Base-by-base conservation (phyloP, 2,888 invertebrate species). In the Sminthurinus aureus region DNA sequence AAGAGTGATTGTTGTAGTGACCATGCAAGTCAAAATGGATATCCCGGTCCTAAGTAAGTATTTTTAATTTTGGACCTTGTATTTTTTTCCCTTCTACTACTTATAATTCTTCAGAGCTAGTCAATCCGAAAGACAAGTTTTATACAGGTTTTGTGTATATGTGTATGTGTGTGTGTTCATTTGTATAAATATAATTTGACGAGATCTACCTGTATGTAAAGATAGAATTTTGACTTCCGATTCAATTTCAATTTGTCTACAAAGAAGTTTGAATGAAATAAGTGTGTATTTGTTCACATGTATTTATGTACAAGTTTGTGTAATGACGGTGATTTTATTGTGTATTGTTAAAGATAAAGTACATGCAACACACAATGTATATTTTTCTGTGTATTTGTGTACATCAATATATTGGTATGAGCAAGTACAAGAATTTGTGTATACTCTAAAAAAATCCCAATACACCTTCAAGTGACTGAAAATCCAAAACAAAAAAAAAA, bases 21-120 rank as follows among this genome's bases (percentile, higher is more conserved):
- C 13, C 69, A 20, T n/a, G n/a, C 11, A 69, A 22, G 69, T 69
- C 69, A 69, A 69, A 11, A 69, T 69, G 69, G 69, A 69, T 20
- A 22, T 69, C 69, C n/a, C n/a, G 22, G 69, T 69, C 22, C 69
- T n/a, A n/a, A 69, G 69, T 69, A 69, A 69, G 69, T 69, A 38
- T 38, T 22, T 22, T 22, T 22, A 69, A 69, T 69, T 22, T 69
- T 69, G n/a, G 22, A 22, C 69, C 69, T 11, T 22, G 69, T 15
- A 69, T n/a, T 69, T 22, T 22, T 22, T 22, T 38, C 38, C 38
- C 38, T 38, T 38, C 38, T 38, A 38, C 38, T 38, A 38, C 38
- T 38, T 38, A 6, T 38, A 38, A 38, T 38, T 38, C 38, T 38
- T 38, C 38, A 38, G 38, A 38, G 38, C 38, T 38, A 1, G 38